phyloP scores from a whole-genome alignment of 2,797 vertebrate species.

The Darevskia nairensis region DNA sequence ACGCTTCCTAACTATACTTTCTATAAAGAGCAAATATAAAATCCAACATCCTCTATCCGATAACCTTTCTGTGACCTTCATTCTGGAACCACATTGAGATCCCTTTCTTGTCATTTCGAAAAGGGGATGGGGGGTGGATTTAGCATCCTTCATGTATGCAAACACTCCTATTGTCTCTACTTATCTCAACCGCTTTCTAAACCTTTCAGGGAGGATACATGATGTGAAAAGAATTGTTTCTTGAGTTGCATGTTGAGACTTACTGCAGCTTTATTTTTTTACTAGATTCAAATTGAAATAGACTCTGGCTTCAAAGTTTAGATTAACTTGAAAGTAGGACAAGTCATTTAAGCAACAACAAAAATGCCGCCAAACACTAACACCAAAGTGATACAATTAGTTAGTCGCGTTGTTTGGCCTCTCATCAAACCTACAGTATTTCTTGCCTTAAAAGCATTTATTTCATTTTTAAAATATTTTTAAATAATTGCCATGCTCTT shows the following conservation, averaged over 20 bases:
- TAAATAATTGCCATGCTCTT: not conserved
- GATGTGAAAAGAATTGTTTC: not conserved
- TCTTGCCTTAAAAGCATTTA: not conserved
- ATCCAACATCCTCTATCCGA: not conserved
- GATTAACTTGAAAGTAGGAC: accelerated
- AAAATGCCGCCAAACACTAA: accelerated
- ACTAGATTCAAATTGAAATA: not conserved
- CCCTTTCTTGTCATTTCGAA: slow-evolving; percentile 50
- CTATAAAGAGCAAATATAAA: not conserved
- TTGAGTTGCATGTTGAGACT: accelerated
- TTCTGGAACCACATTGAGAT: slow-evolving; percentile 38
- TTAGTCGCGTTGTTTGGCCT: not conserved
- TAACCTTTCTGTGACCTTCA: slow-evolving; percentile 79
- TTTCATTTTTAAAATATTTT: not conserved
- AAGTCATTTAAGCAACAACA: not conserved
- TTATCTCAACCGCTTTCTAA: not conserved
- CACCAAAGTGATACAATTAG: accelerated
- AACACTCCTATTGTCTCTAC: slow-evolving; percentile 56
- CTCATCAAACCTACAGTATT: accelerated
- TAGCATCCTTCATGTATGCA: slow-evolving; percentile 1
- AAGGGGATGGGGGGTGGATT: slow-evolving; percentile 34
- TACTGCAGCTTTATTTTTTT: accelerated
- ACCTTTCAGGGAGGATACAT: accelerated
- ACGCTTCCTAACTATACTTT: accelerated
- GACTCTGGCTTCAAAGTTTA: not conserved